Conservation (phyloP, 2,113 vertebrate species). For the Pipra filicauda region DNA sequence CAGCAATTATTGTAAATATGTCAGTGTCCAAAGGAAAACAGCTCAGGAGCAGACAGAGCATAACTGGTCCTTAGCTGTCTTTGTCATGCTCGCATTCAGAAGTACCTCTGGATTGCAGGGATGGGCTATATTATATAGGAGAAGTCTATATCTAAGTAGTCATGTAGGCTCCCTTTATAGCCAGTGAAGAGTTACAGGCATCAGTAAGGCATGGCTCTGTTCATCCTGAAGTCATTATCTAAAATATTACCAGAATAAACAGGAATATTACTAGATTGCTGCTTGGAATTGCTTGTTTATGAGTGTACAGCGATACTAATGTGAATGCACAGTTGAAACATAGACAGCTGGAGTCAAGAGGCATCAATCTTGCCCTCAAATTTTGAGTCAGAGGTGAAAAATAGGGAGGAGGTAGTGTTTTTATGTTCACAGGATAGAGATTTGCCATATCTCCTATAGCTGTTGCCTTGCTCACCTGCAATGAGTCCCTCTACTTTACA, state of each 20-base stretch:
- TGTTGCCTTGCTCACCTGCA: not conserved
- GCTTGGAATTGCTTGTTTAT: not conserved
- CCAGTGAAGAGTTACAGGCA: not conserved
- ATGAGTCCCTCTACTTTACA: not conserved
- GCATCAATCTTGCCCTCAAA: not conserved
- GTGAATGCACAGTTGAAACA: not conserved
- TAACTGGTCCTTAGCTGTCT: not conserved
- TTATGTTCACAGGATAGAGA: not conserved
- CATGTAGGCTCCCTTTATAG: not conserved
- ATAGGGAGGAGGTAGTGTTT: not conserved
- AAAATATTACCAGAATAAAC: not conserved
- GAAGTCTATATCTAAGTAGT: not conserved
- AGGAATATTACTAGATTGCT: not conserved
- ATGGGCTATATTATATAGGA: not conserved
- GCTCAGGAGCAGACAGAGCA: not conserved
- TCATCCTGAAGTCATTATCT: not conserved
- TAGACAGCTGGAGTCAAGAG: not conserved
- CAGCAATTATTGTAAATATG: not conserved
- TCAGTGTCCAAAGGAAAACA: not conserved
- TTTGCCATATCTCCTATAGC: not conserved
- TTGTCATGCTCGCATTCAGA: not conserved
- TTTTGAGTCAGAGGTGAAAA: not conserved
- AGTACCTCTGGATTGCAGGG: not conserved
- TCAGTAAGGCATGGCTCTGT: not conserved
- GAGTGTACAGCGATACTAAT: not conserved